phyloP scores from a whole-genome alignment of 2,888 invertebrate species.

The Ganaspis brasiliensis region DNA sequence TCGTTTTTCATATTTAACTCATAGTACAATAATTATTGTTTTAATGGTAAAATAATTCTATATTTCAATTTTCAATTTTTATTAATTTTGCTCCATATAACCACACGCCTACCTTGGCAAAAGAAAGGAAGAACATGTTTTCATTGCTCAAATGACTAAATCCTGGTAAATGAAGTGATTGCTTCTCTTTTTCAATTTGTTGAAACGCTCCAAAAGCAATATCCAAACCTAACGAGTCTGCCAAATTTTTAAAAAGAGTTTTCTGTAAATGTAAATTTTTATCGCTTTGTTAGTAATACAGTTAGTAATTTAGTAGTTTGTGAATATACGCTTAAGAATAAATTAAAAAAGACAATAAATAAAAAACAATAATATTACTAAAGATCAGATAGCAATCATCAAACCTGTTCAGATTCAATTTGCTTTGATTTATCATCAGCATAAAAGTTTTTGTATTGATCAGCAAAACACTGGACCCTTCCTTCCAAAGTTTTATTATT shows the following conservation, averaged over 20 bases:
- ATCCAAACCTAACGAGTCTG: slow-evolving; percentile 47
- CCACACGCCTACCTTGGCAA: background rate
- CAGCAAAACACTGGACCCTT: background rate
- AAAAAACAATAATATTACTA: too few relatives aligned
- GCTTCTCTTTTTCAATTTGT: slow-evolving; percentile 53
- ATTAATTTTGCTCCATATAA: too few relatives aligned
- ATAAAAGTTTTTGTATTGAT: background rate
- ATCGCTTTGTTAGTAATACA: background rate
- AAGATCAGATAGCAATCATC: too few relatives aligned
- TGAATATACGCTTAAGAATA: too few relatives aligned
- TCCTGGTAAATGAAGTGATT: slow-evolving; percentile 73
- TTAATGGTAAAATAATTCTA: background rate
- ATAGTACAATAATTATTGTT: too few relatives aligned
- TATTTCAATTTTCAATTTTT: background rate
- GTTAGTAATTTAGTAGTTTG: too few relatives aligned
- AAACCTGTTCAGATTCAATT: background rate
- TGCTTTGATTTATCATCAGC: background rate
- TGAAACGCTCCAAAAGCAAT: slow-evolving; percentile 42
- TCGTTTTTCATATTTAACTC: too few relatives aligned
- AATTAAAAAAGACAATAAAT: too few relatives aligned
- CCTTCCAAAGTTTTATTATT: background rate
- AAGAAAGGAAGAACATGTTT: background rate
- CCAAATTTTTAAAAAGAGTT: slow-evolving; percentile 48
- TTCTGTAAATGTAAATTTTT: slow-evolving; percentile 1
- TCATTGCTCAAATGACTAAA: slow-evolving; percentile 70